Evolutionary conservation across 2,888 invertebrate species (phyloP), one percentile per base, ranked within the genome.

Genomic region (Empis livida): DNA sequence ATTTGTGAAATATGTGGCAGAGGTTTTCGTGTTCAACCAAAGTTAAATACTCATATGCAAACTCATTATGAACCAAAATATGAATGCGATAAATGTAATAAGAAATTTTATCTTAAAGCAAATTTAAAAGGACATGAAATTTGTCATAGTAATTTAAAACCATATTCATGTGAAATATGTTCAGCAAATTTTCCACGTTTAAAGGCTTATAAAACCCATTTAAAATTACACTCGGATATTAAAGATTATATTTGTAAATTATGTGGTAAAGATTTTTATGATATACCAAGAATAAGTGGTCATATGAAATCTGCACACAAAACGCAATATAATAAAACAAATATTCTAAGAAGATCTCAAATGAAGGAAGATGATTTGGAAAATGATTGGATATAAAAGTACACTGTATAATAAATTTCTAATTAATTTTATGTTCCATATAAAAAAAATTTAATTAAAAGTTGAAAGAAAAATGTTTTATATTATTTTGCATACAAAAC

Each of bases 181-280:
- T 20, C 31, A 11, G 23, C 43, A 31, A 43, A 38, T 4, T 51
- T 51, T 30, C 46, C 49, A 14, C 32, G 51, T 17, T 30, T 42
- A 30, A 31, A 37, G 6, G 43, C 49, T 10, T 39, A 48, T 8
- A 16, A 38, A 15, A 20, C 41, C 3, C 51, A 51, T 40, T 5
- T 32, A 10, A 43, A 47, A 35, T 20, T 49, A 10, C 51, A 51
- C 42, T 45, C 49, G 3, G 44, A 44, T 13, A 35, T 43, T 6
- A 51, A 49, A 37, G 40, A 49, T 15, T 45, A 64, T 61, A 49
- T 61, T 61, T 44, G 48, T 45, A 39, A 41, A 11, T 44, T 46
- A 10, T 51, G 51, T 42, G 40, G 43, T 2, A 48, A 51, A 31
- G 47, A 39, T 1, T 51, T 49, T 46, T 45, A 47, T 2, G 47